Percentiles rank a stretch among this genome's conserved stretches.
Conservation (phyloP, 2,113 vertebrate species). For the Microtus montanus region DNA sequence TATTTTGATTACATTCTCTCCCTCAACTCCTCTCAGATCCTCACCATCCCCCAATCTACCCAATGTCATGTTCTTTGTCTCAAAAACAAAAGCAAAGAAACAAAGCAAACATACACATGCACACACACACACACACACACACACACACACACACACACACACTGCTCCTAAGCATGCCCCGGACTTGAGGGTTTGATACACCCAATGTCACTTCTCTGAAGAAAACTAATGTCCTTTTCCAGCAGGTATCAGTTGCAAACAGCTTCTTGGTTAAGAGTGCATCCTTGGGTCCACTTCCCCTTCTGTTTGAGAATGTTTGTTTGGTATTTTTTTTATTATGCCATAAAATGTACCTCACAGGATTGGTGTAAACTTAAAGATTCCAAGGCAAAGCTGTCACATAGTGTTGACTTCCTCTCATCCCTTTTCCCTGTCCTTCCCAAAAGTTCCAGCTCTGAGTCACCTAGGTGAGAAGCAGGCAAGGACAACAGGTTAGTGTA, state of each 20-base stretch:
- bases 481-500: neutral
- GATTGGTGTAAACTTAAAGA: neutral
- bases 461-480: neutral
- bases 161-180: neutral
- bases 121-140: neutral
- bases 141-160: neutral
- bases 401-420: neutral
- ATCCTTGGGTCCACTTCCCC: neutral
- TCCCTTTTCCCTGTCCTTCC: neutral
- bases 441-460: neutral
- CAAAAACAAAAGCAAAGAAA: neutral
- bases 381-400: neutral
- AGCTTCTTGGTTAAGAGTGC: neutral
- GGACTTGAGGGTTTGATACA: neutral
- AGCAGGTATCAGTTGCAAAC: neutral
- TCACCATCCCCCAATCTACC: neutral
- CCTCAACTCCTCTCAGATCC: neutral
- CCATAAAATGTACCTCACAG: neutral
- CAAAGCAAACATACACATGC: no score
- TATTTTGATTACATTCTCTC: neutral
- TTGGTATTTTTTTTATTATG: neutral
- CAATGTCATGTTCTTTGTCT: neutral
- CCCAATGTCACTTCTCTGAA: neutral
- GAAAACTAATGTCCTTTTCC: neutral
- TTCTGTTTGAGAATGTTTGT: neutral